Evolutionary conservation across 2,888 invertebrate species (phyloP).

Genomic region (Tetragonisca angustula): DNA sequence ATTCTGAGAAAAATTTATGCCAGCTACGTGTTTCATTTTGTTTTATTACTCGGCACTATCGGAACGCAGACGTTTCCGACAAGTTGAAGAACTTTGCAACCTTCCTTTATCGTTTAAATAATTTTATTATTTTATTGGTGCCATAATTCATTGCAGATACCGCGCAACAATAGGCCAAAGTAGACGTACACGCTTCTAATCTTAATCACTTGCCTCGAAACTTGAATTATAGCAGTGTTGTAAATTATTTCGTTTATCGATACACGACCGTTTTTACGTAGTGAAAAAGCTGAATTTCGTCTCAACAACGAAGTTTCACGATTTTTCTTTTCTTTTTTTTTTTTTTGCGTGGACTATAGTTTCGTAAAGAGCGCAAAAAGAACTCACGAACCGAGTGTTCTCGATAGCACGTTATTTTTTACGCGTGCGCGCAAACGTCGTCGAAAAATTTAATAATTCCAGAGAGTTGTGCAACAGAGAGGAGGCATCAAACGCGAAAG

Average conservation of each 20-base stretch:
- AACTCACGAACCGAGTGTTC: no score
- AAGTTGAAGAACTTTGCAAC: neutral
- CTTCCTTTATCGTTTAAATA: neutral
- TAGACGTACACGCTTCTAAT: neutral
- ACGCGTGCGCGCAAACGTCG: no score
- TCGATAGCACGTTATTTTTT: neutral
- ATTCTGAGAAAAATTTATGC: neutral
- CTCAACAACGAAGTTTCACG: neutral
- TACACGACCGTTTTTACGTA: neutral
- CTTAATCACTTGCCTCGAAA: neutral
- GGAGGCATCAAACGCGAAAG: neutral
- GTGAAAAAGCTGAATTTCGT: neutral
- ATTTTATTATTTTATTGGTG: neutral
- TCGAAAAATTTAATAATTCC: neutral
- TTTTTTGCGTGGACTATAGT: neutral
- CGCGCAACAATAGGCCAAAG: neutral
- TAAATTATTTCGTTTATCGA: neutral
- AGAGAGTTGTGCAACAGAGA: neutral
- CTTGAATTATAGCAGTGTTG: neutral
- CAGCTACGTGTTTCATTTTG: neutral
- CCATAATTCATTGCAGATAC: neutral
- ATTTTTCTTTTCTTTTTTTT: neutral
- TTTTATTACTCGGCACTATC: neutral
- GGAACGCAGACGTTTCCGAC: neutral
- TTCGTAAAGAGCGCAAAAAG: no score